A percentile compares a stretch with the other conserved stretches of the same genome.
Conservation (phyloP, 2,888 invertebrate species). For the Rosalia funebris region DNA sequence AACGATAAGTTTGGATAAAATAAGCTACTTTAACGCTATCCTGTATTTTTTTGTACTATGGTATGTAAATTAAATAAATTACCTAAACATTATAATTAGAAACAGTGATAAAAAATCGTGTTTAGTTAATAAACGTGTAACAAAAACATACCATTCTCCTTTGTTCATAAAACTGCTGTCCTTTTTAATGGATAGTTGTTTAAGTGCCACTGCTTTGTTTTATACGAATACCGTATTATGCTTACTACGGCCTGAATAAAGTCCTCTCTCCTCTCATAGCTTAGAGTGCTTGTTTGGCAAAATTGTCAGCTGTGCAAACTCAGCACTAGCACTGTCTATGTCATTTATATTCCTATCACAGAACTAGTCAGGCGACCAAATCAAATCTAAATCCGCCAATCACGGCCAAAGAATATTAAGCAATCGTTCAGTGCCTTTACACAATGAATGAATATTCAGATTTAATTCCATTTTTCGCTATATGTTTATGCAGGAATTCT, state of each 20-base stretch:
- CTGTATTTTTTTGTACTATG: too few species aligned
- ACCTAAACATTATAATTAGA: too few species aligned
- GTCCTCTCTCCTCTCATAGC: conserved; percentile 22
- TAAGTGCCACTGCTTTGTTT: too few species aligned
- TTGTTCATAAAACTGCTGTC: too few species aligned
- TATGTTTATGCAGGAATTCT: too few species aligned
- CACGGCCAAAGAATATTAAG: conserved; percentile 55
- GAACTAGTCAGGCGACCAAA: conserved; percentile 58
- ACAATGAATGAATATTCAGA: conserved; percentile 31
- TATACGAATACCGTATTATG: not conserved
- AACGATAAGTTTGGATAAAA: too few species aligned
- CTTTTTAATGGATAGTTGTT: too few species aligned
- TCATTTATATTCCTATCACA: conserved; percentile 58
- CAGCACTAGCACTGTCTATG: conserved; percentile 35
- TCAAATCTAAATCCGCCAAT: conserved; percentile 59
- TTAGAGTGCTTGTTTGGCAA: conserved; percentile 39
- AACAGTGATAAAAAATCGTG: too few species aligned
- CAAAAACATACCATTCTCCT: too few species aligned
- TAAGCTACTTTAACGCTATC: too few species aligned
- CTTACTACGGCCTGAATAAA: conserved; percentile 20
- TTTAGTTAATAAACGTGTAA: too few species aligned
- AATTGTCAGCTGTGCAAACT: conserved; percentile 41
- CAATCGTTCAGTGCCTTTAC: conserved; percentile 43
- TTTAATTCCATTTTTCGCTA: conserved; percentile 32
- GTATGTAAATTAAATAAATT: too few species aligned